These are phyloP conservation scores for Temnopleurus reevesii DNA, from an alignment of 53 echinoderm and acorn worm species.

Conservation along the genomic window DNA sequence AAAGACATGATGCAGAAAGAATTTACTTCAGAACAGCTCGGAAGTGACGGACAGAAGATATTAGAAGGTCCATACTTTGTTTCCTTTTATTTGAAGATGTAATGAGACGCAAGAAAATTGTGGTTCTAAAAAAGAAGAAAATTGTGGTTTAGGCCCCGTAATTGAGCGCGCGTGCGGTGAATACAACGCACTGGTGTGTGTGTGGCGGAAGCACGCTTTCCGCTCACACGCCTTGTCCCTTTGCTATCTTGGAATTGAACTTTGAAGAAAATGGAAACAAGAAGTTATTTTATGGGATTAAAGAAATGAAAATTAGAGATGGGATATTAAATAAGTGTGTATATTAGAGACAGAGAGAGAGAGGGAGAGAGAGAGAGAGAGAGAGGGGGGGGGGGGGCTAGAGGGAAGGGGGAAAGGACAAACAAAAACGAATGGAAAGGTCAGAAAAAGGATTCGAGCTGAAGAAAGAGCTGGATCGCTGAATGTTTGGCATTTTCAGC, in stretches of 20 bases:
- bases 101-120: conserved; percentile 16
- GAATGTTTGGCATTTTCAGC: neutral
- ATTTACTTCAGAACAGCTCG: neutral
- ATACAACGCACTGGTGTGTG: conserved; percentile 18
- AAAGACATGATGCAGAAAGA: neutral
- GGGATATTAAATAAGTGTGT: too few species aligned
- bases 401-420: too few species aligned
- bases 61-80: neutral
- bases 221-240: neutral
- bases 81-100: conserved; percentile 30
- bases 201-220: conserved; percentile 19
- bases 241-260: neutral
- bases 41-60: conserved; percentile 18
- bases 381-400: neutral
- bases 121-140: too few species aligned
- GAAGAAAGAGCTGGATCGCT: neutral
- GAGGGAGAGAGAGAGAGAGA: neutral
- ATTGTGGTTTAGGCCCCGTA: conserved; percentile 2
- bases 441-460: neutral
- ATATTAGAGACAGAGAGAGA: neutral
- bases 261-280: conserved; percentile 15
- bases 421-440: neutral
- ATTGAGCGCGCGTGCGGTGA: conserved; percentile 60
- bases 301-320: neutral
- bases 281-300: neutral